A percentile compares a stretch with the other conserved stretches of the same genome.
Conservation (phyloP, 2,888 invertebrate species). For the Tetragonisca angustula region DNA sequence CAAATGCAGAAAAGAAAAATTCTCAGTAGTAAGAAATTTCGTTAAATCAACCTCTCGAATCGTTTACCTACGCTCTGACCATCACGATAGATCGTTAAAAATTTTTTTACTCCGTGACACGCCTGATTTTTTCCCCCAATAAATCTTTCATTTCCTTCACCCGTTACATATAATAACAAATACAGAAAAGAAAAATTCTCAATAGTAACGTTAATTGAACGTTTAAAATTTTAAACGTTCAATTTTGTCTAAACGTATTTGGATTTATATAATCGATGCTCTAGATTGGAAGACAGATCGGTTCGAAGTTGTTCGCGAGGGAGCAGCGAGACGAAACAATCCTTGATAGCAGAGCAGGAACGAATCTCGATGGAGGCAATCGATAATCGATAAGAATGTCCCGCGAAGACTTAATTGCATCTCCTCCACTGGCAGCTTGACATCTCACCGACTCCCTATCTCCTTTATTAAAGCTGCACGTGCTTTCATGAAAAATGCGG, state of each 20-base stretch:
- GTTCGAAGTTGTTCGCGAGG: slow-evolving; percentile 19
- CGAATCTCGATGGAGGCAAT: slow-evolving; percentile 27
- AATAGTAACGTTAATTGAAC: no score
- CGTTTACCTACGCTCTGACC: background rate
- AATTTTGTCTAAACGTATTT: no score
- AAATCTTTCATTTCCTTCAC: no score
- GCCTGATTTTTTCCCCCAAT: no score
- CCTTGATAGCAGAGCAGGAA: slow-evolving; percentile 3
- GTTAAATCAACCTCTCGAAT: no score
- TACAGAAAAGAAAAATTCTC: no score
- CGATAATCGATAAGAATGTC: slow-evolving; percentile 64
- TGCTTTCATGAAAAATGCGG: background rate
- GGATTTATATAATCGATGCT: background rate
- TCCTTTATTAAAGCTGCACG: background rate
- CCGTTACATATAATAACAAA: no score
- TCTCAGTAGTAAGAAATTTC: no score
- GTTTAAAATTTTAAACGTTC: no score
- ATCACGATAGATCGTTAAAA: no score
- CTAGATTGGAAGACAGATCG: background rate
- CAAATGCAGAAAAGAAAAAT: background rate
- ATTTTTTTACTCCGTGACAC: no score
- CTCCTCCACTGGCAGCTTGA: background rate
- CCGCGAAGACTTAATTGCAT: slow-evolving; percentile 39
- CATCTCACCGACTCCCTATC: background rate
- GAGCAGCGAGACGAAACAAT: slow-evolving; percentile 17